A percentile compares a stretch with the other conserved stretches of the same genome.
phyloP scores from a whole-genome alignment of 2,888 invertebrate species.

The Chaetoderma sp. region DNA sequence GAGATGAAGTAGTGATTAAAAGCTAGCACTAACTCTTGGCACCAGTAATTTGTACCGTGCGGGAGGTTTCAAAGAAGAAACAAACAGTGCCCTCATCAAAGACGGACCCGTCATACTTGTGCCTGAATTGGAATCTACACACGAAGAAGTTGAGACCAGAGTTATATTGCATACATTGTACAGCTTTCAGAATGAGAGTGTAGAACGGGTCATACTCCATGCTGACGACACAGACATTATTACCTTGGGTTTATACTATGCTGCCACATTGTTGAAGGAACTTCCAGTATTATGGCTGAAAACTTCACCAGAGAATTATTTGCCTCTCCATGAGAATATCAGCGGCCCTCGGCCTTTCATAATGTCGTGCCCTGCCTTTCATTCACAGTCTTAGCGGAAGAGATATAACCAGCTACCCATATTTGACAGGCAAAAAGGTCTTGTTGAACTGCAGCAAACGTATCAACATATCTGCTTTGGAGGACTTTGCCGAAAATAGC shows the following conservation, averaged over 20 bases:
- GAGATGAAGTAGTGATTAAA: background rate
- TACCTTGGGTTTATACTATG: conserved; percentile 27
- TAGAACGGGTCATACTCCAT: background rate
- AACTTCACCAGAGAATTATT: too few relatives aligned
- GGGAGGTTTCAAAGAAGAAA: background rate
- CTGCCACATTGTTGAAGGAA: too few relatives aligned
- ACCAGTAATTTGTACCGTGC: background rate
- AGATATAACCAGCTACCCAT: background rate
- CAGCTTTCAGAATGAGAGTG: background rate
- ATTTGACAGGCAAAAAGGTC: background rate
- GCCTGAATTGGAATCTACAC: background rate
- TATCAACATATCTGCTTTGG: background rate
- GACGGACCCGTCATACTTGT: background rate
- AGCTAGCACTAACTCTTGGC: background rate
- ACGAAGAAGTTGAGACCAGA: background rate
- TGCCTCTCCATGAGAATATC: background rate
- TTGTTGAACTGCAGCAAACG: background rate
- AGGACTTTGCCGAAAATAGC: background rate
- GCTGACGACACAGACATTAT: conserved; percentile 23
- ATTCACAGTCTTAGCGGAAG: background rate
- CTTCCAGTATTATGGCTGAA: too few relatives aligned
- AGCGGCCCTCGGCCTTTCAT: background rate
- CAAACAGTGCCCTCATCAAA: background rate
- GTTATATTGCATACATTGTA: background rate
- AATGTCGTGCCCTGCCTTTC: background rate